Evolutionary conservation across 2,888 invertebrate species (phyloP).

Genomic region (Tipula lateralis): DNA sequence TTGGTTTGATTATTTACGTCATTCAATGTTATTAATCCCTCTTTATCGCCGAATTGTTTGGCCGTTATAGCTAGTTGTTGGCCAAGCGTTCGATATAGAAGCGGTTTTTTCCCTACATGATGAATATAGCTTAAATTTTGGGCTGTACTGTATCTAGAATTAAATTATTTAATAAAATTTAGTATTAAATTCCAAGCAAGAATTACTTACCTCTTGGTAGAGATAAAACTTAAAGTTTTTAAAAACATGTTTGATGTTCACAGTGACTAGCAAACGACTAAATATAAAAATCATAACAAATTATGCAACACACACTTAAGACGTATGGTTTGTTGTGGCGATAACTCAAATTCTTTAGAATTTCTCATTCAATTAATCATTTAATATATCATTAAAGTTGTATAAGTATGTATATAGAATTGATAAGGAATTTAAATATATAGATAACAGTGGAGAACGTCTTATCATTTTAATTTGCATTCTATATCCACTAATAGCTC

Average conservation of each 20-base stretch:
- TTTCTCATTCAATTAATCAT: background rate
- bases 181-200: too few relatives aligned
- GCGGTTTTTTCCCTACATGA: slow-evolving; percentile 51
- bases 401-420: too few relatives aligned
- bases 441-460: too few relatives aligned
- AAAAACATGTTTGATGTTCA: background rate
- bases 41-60: slow-evolving; percentile 53
- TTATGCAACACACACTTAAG: background rate
- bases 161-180: background rate
- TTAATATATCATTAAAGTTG: too few relatives aligned
- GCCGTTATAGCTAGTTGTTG: slow-evolving; percentile 54
- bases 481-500: too few relatives aligned
- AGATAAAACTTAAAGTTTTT: background rate
- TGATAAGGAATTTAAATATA: too few relatives aligned
- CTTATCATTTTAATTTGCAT: too few relatives aligned
- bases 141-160: background rate
- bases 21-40: slow-evolving; percentile 55
- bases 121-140: slow-evolving; percentile 51
- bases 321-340: too few relatives aligned
- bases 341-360: background rate
- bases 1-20: slow-evolving; percentile 45
- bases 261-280: background rate
- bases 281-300: background rate
- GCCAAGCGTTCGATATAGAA: slow-evolving; percentile 55
- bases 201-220: background rate